Evolutionary conservation across 2,888 invertebrate species (phyloP).

Genomic region (Nemurella pictetii): DNA sequence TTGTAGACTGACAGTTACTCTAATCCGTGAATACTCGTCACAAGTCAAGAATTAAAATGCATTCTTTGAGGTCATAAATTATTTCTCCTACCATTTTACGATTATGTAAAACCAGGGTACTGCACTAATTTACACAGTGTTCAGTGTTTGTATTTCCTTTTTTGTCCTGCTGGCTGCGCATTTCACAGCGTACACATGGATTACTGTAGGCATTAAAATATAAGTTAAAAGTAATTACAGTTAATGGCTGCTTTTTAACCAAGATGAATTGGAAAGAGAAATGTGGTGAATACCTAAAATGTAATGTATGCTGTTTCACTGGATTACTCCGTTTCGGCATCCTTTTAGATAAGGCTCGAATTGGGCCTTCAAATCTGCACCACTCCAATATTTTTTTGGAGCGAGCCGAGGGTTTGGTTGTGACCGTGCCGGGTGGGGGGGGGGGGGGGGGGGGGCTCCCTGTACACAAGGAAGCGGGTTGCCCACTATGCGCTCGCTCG

Average conservation of each 20-base stretch:
- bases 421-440: slow-evolving; percentile 44
- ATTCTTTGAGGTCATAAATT: neutral
- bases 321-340: neutral
- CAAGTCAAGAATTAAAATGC: no score
- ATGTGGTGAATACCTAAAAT: slow-evolving; percentile 3
- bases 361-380: neutral
- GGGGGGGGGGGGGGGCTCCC: slow-evolving; percentile 43
- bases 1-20: neutral
- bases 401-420: slow-evolving; percentile 42
- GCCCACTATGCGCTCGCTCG: slow-evolving; percentile 42
- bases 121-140: slow-evolving; percentile 9
- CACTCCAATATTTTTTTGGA: slow-evolving; percentile 9
- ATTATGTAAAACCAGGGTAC: neutral
- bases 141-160: neutral
- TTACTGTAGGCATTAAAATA: slow-evolving; percentile 6
- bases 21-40: neutral
- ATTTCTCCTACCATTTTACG: neutral
- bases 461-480: slow-evolving; percentile 42
- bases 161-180: neutral
- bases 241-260: slow-evolving; percentile 20
- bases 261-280: slow-evolving; percentile 10
- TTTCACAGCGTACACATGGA: neutral
- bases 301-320: neutral
- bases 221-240: slow-evolving; percentile 21
- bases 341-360: neutral